phyloP scores from a whole-genome alignment of 2,888 invertebrate species.

The Tetropium fuscum region DNA sequence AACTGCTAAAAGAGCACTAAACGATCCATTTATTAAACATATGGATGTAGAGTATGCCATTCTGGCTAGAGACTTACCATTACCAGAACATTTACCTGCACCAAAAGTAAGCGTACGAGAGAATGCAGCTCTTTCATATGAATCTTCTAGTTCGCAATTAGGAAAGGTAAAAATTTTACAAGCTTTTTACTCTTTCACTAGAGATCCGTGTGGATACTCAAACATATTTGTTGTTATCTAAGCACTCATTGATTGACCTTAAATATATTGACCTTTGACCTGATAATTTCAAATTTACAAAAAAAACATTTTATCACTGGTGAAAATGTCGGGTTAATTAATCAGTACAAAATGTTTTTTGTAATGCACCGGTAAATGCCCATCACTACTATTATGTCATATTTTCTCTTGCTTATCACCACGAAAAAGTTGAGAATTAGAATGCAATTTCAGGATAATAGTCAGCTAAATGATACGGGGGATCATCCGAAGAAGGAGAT shows the following conservation, averaged over 20 bases:
- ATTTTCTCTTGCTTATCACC: too few relatives aligned
- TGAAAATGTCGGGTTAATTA: too few relatives aligned
- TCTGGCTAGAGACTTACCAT: slow-evolving; percentile 76
- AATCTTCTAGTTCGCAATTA: slow-evolving; percentile 67
- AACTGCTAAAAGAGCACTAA: slow-evolving; percentile 78
- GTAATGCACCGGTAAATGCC: too few relatives aligned
- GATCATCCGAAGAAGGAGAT: slow-evolving; percentile 19
- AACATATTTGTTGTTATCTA: slow-evolving; percentile 79
- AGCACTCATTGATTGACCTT: too few relatives aligned
- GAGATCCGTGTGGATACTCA: slow-evolving; percentile 82
- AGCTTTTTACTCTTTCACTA: slow-evolving; percentile 83
- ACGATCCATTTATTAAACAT: slow-evolving; percentile 87
- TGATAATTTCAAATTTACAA: too few relatives aligned
- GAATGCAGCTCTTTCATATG: slow-evolving; percentile 79
- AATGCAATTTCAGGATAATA: slow-evolving; percentile 2
- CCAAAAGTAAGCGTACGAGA: slow-evolving; percentile 63
- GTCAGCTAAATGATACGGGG: slow-evolving; percentile 37
- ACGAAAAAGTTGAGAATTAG: too few relatives aligned
- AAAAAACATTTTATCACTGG: too few relatives aligned
- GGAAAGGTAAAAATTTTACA: slow-evolving; percentile 48
- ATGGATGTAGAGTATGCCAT: slow-evolving; percentile 94
- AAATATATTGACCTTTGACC: too few relatives aligned
- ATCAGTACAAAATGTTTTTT: too few relatives aligned
- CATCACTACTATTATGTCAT: too few relatives aligned
- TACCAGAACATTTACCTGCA: slow-evolving; percentile 72